A percentile compares a stretch with the other conserved stretches of the same genome.
These are phyloP conservation scores for Condylura cristata DNA, from an alignment of 2,113 vertebrate species.

Conservation along the genomic window DNA sequence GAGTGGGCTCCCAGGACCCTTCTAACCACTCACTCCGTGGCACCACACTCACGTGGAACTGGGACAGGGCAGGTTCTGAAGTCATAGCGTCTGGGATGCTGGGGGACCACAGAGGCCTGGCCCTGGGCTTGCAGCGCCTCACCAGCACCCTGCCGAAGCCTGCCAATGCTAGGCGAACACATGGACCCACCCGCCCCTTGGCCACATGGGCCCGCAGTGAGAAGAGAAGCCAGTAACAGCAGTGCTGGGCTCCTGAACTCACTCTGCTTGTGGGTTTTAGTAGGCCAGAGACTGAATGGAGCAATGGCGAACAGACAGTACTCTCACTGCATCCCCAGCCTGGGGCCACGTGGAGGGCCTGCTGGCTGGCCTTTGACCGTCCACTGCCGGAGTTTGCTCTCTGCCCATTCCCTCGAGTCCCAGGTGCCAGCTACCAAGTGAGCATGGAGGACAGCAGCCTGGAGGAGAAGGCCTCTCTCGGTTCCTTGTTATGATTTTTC, in stretches of 20 bases:
- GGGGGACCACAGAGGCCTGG: not conserved
- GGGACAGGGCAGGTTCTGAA: not conserved
- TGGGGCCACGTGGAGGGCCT: not conserved
- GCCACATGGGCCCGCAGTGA: not conserved
- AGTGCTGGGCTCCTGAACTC: not conserved
- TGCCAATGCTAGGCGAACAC: not conserved
- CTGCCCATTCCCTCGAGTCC: not conserved
- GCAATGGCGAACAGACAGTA: not conserved
- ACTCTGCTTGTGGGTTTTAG: not conserved
- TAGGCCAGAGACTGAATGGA: not conserved
- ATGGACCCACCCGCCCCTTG: not conserved
- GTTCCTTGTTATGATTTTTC: slow-evolving; percentile 66
- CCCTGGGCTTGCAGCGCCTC: not conserved
- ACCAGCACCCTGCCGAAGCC: not conserved
- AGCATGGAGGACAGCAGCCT: not conserved
- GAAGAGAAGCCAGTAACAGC: not conserved
- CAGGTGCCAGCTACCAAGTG: not conserved
- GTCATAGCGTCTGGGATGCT: not conserved
- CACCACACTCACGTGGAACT: not conserved
- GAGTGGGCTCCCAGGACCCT: not conserved
- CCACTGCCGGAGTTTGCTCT: not conserved
- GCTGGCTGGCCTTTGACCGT: not conserved
- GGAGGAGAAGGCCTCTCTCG: not conserved
- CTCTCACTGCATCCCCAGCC: not conserved
- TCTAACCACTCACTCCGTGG: not conserved